A percentile compares a stretch with the other conserved stretches of the same genome.
Evolutionary conservation across 2,797 vertebrate species (phyloP).

Genomic region (Xyrichtys novacula): DNA sequence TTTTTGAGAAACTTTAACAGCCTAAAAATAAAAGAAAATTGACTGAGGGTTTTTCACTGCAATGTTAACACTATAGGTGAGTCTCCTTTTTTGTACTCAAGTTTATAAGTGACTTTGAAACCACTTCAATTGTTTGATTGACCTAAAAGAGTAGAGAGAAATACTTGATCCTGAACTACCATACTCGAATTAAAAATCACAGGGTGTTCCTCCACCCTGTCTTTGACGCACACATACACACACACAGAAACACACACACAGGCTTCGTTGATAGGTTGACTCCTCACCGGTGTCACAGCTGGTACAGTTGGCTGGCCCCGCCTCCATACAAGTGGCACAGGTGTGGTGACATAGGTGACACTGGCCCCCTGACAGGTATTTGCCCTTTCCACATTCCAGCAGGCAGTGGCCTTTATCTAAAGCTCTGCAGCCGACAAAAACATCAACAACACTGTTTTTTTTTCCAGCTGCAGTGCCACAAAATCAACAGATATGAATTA

Average conservation of each 20-base stretch:
- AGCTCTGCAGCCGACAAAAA: conserved; percentile 76
- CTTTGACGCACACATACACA: not conserved
- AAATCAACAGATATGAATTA: conserved; percentile 37
- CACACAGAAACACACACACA: not conserved
- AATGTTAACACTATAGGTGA: too few species aligned
- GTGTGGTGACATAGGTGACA: conserved; percentile 93
- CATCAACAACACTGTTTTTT: not conserved
- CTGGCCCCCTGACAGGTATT: conserved; percentile 85
- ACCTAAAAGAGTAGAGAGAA: too few species aligned
- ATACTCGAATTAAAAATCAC: too few species aligned
- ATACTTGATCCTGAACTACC: too few species aligned
- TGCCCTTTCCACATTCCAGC: conserved; percentile 84
- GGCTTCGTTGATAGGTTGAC: not conserved
- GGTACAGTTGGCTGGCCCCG: conserved; percentile 87
- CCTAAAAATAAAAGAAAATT: too few species aligned
- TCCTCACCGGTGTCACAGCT: conserved; percentile 89
- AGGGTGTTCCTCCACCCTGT: too few species aligned
- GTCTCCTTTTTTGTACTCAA: too few species aligned
- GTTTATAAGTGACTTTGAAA: too few species aligned
- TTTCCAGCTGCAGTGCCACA: not conserved
- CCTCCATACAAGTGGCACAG: conserved; percentile 88
- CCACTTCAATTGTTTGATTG: too few species aligned
- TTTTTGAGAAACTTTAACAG: too few species aligned
- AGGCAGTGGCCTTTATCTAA: conserved; percentile 88
- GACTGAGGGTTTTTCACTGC: too few species aligned